A percentile compares a stretch with the other conserved stretches of the same genome.
Conservation (phyloP, 2,797 vertebrate species). For the Leucoraja ocellata region DNA sequence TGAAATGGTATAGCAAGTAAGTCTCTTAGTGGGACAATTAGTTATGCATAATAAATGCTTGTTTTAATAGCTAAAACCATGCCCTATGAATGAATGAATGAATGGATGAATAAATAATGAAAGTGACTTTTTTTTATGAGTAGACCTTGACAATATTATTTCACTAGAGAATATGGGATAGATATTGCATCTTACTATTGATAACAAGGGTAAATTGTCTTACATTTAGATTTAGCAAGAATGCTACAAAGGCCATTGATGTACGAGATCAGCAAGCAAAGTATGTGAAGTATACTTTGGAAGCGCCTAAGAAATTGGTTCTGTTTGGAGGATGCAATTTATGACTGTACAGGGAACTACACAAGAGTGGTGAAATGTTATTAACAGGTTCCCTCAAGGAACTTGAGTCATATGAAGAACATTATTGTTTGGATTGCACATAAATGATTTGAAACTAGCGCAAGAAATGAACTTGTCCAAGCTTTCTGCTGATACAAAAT, state of each 20-base stretch:
- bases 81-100: too few relatives aligned
- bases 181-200: too few relatives aligned
- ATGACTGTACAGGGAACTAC: neutral
- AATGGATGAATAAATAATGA: too few relatives aligned
- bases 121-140: too few relatives aligned
- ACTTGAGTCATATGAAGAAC: neutral
- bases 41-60: too few relatives aligned
- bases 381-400: neutral
- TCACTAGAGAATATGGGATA: too few relatives aligned
- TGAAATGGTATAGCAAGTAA: too few relatives aligned
- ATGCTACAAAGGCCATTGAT: neutral
- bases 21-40: too few relatives aligned
- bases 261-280: neutral
- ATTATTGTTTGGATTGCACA: neutral
- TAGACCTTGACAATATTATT: too few relatives aligned
- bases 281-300: neutral
- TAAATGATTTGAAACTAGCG: neutral
- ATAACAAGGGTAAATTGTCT: neutral
- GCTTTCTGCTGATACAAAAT: neutral
- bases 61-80: too few relatives aligned
- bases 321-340: conserved; percentile 13
- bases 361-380: neutral
- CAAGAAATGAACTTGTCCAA: neutral
- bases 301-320: conserved; percentile 9
- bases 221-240: neutral